Percentiles rank a stretch among this genome's conserved stretches.
Evolutionary conservation across 1,140 invertebrate genomes (phyloP).

Genomic region (Solen grandis): DNA sequence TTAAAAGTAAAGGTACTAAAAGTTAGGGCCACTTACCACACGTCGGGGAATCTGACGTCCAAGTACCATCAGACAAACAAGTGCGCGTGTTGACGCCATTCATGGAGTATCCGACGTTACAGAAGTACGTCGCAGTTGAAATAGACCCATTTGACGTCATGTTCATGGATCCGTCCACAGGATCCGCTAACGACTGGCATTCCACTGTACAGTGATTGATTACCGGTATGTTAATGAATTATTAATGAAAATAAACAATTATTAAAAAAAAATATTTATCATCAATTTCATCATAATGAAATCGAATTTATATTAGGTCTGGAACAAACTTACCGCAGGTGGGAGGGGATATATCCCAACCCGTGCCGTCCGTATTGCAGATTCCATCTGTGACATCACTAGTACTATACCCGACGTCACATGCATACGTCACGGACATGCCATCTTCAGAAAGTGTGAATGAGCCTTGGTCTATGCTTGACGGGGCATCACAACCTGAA

Average conservation of each 20-base stretch:
- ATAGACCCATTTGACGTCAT: conserved; percentile 33
- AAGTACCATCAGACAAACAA: conserved; percentile 26
- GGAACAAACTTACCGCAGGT: conserved; percentile 26
- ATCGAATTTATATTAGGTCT: too few species aligned
- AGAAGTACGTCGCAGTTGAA: conserved; percentile 25
- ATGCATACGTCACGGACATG: conserved; percentile 1
- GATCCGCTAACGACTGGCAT: conserved; percentile 1
- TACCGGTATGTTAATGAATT: neutral
- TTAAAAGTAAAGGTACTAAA: too few species aligned
- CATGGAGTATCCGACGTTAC: conserved; percentile 36
- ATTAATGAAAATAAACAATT: neutral
- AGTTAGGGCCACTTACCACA: too few species aligned
- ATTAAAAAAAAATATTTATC: too few species aligned
- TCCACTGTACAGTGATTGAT: neutral
- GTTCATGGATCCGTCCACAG: conserved; percentile 8
- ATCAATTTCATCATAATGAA: too few species aligned
- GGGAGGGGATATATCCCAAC: conserved; percentile 30
- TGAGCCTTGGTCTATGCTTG: neutral
- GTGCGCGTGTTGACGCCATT: neutral
- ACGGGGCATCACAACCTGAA: conserved; percentile 9
- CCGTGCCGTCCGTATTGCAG: conserved; percentile 9
- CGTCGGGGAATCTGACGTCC: conserved; percentile 4
- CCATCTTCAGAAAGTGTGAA: conserved; percentile 17
- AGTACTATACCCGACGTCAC: conserved; percentile 31
- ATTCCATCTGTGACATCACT: neutral